Base-by-base conservation (phyloP, 92 coral and sea anemone genomes). In the Porites evermanni region DNA sequence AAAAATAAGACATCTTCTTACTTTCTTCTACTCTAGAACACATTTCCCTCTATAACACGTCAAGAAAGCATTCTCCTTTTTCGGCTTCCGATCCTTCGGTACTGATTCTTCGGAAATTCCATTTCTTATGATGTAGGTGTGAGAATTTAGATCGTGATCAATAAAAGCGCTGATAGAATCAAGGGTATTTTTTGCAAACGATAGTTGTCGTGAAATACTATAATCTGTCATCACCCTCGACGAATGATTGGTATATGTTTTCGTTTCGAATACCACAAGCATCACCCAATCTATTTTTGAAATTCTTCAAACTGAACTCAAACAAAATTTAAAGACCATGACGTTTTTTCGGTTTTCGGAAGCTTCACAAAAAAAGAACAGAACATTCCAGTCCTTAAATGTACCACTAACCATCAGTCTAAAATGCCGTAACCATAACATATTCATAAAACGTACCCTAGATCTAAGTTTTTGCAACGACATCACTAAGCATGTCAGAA, bases 141-240 rank as follows among this genome's bases (percentile, higher is more conserved):
- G 67, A 69, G 77, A 81, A 70, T 3, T 70, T 56, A 10, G 12
- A 58, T 54, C 65, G 13, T 53, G 54, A 59, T 70, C 77, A 67
- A 26, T 8, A 20, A 20, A n/a, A 20, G 78, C 20, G 78, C 64
- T 19, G 78, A 53, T n/a, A 17, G 23, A 50, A 21, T 72, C 51
- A 19, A 21, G 21, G 61, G 44, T 24, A n/a, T 72, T 21, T 13
- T 74, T 32, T 81, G 58, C 61, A 26, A 68, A 78, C 19, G 17
- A n/a, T 68, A 32, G 53, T 51, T 18, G 50, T 79, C 69, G 58
- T 38, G 58, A 19, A 58, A 56, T 70, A 17, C 53, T 56, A 38
- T 38, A 56, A 59, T 69, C 69, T 16, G 32, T 67, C 75, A 79
- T 23, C 23, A 17, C 65, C 18, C 8, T 9, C 54, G 23, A 26